These are phyloP conservation scores for Gymnorhina tibicen DNA, from an alignment of 2,113 vertebrate species.

Conservation along the genomic window DNA sequence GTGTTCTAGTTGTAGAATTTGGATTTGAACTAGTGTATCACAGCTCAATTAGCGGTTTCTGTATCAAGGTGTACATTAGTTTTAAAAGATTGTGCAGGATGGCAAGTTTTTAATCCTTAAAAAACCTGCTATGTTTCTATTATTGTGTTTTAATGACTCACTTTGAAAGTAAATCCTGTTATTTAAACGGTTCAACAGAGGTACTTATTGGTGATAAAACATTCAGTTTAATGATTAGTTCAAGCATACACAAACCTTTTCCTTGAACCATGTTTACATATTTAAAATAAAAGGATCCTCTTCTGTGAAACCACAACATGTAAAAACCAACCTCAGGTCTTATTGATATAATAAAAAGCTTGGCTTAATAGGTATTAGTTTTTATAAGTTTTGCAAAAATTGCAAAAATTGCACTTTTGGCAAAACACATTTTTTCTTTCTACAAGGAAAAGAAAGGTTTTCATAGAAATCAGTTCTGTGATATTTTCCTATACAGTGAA, in stretches of 20 bases:
- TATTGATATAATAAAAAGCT: neutral
- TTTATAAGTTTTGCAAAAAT: conserved; percentile 3
- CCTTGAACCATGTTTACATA: conserved; percentile 35
- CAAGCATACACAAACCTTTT: conserved; percentile 48
- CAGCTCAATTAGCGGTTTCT: conserved; percentile 38
- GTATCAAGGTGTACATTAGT: conserved; percentile 13
- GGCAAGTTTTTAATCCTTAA: neutral
- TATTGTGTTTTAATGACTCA: conserved; percentile 53
- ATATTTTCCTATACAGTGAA: conserved; percentile 61
- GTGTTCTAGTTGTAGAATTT: conserved; percentile 29
- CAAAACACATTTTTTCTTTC: neutral
- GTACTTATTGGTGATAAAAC: conserved; percentile 26
- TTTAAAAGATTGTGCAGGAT: conserved; percentile 10
- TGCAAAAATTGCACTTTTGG: neutral
- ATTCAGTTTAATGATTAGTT: conserved; percentile 63
- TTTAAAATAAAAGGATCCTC: neutral
- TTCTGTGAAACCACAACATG: neutral
- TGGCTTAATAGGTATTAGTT: neutral
- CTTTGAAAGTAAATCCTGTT: conserved; percentile 54
- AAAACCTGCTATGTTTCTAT: conserved; percentile 15
- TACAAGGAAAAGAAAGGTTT: neutral
- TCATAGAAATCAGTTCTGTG: conserved; percentile 47
- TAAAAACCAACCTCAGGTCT: neutral
- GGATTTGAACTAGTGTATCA: conserved; percentile 10
- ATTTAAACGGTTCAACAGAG: conserved; percentile 49